Evolutionary conservation across 2,797 vertebrate genomes (phyloP), one percentile per base, ranked within the genome.

Genomic region (Triplophysa bombifrons): DNA sequence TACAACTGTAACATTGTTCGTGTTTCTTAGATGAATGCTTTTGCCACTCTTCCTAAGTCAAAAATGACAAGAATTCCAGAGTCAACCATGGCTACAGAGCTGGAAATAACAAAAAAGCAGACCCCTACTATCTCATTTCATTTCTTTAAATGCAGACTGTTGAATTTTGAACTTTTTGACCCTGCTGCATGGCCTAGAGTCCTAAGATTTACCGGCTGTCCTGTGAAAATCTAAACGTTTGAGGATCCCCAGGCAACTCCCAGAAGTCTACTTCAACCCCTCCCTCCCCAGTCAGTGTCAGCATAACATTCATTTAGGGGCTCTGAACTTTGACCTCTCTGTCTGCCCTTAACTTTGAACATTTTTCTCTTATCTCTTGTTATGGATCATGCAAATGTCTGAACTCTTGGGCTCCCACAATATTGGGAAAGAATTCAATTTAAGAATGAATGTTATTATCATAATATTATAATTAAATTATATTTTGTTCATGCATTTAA

Each of bases 181-280:
- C 6, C 13, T 2, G 13, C 25, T 3, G 27, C 7, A 17, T 30
- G 60, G 16, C 12, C 13, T 27, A 16, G 25, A 34, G 12, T 64
- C 10, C 68, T 66, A 72, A 17, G 30, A n/a, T 84, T 84, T 78
- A 69, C 53, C 60, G 38, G 46, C 51, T 70, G 53, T 73, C 70
- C 70, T 44, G 46, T 44, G 61, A 71, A 65, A 53, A 60, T 55
- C 53, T 34, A n/a, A 63, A 65, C 30, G 30, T 19, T 78, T 65
- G 73, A 75, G 38, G 63, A 27, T 55, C 46, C 13, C 25, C 20
- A 38, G 44, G n/a, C 2, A 38, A 51, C 30, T 64, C 30, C 30
- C 76, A 71, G 2, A 78, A 27, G 68, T 71, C 20, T 48, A 70
- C 19, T 22, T 51, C 1, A 22, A 25, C 53, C 51, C 53, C 53